A percentile compares a stretch with the other conserved stretches of the same genome.
These are phyloP conservation scores for Ornithoptera priamus DNA, from an alignment of 2,888 invertebrate genomes.

Conservation along the genomic window DNA sequence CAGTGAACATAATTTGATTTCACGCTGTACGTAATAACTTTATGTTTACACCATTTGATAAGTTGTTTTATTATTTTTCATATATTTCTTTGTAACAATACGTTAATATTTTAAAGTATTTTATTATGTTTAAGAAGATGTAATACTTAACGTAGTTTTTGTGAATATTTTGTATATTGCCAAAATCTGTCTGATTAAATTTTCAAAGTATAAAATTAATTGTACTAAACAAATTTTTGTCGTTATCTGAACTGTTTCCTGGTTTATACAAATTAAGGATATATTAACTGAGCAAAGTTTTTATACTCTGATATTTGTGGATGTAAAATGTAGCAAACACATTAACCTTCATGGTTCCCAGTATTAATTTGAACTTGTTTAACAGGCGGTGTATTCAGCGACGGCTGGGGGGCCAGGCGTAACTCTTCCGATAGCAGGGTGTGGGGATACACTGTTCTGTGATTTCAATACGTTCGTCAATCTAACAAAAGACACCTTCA, in stretches of 20 bases:
- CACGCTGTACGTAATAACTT: constrained; percentile 13
- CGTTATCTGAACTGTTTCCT: too few species aligned
- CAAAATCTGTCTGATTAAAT: too few species aligned
- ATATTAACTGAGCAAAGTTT: neutral
- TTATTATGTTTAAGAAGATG: neutral
- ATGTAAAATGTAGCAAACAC: neutral
- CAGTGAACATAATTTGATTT: constrained; percentile 13
- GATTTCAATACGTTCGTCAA: constrained; percentile 69
- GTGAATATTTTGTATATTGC: too few species aligned
- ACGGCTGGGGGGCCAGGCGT: constrained; percentile 59
- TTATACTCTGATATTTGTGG: neutral
- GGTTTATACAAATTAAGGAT: too few species aligned
- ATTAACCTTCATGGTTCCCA: neutral
- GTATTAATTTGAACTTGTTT: constrained; percentile 30
- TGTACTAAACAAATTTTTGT: too few species aligned
- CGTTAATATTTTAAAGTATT: too few species aligned
- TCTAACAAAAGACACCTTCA: constrained; percentile 54
- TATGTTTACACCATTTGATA: neutral
- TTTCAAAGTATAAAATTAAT: too few species aligned
- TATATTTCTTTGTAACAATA: too few species aligned
- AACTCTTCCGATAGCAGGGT: constrained; percentile 66
- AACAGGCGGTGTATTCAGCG: constrained; percentile 72
- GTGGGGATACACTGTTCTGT: constrained; percentile 64
- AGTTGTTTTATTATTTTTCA: neutral
- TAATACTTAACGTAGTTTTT: neutral